Evolutionary conservation across 2,888 invertebrate genomes (phyloP).

Genomic region (Plutella xylostella): DNA sequence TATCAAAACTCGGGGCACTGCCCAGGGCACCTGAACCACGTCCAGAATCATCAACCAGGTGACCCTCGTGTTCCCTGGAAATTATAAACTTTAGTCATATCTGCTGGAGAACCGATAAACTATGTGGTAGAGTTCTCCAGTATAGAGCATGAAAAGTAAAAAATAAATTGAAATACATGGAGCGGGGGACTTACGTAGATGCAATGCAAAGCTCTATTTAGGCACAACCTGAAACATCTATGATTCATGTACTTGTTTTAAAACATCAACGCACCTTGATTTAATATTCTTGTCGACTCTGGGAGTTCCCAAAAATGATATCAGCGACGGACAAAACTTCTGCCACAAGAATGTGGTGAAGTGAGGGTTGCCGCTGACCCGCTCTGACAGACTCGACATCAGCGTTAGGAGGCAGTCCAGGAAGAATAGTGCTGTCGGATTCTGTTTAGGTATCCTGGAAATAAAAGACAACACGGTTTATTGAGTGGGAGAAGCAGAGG

Average conservation of each 20-base stretch:
- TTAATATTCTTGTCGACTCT: slow-evolving; percentile 84
- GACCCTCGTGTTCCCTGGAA: slow-evolving; percentile 60
- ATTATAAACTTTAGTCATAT: no score
- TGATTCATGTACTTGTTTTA: no score
- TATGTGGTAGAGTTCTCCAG: no score
- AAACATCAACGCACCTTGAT: slow-evolving; percentile 65
- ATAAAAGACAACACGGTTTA: no score
- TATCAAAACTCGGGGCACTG: slow-evolving; percentile 82
- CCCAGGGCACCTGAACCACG: slow-evolving; percentile 77
- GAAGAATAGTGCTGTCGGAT: slow-evolving; percentile 79
- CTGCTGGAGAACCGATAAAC: no score
- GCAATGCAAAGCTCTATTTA: no score
- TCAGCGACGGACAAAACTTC: slow-evolving; percentile 89
- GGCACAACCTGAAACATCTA: no score
- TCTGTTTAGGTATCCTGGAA: slow-evolving; percentile 71
- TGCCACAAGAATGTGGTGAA: slow-evolving; percentile 93
- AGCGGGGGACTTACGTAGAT: no score
- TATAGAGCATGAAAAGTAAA: no score
- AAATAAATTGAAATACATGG: no score
- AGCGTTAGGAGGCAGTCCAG: slow-evolving; percentile 89
- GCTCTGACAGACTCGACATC: slow-evolving; percentile 84
- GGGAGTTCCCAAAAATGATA: slow-evolving; percentile 90
- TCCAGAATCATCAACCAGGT: slow-evolving; percentile 67
- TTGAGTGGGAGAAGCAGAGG: no score
- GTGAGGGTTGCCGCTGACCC: slow-evolving; percentile 85